Evolutionary conservation across 2,888 invertebrate species (phyloP), one percentile per base, ranked within the genome.

Genomic region (Tolmerus cingulatus): DNA sequence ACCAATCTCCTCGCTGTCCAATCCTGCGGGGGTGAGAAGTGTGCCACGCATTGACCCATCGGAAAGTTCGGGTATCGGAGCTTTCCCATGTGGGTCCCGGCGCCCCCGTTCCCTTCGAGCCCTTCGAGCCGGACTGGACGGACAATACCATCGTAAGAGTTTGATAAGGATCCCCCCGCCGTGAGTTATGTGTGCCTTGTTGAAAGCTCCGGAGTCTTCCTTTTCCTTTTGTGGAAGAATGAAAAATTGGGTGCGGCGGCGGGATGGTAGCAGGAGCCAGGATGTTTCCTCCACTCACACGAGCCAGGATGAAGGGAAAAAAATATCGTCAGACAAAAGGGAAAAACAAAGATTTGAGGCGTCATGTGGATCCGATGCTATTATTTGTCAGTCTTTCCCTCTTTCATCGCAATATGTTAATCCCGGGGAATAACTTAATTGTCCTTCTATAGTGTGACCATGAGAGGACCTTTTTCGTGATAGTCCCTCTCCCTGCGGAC

Each of bases 181-280:
- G 84, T 84, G 84, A 84, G 74, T 84, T 84, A 84, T 84, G 74
- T 84, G 74, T 84, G 66, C 16, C 43, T 34, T 78, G 78, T 77
- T 43, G 86, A 57, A 79, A 85, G 77, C 46, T 43, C 76, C 74
- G 16, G 40, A 37, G 51, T 19, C 51, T 51, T 51, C 51, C 51
- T 76, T 84, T 55, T 19, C 55, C 27, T 66, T 66, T 66, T 85
- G 55, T 57, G 43, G 74, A 74, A 82, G 82, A 78, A 87, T 87
- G 84, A 87, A 87, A 84, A 87, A 84, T 88, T 88, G 87, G 88
- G 88, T 88, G 88, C 88, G 88, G 88, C 84, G 82, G 51, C 74
- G 84, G n/a, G 55, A 8, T 19, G 66, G 66, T 23, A 19, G 66
- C 66, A 55, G 84, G 81, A 55, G 74, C 46, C 37, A 27, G 66